Evolutionary conservation across 2,888 invertebrate species (phyloP).

Genomic region (Agrotis puta): DNA sequence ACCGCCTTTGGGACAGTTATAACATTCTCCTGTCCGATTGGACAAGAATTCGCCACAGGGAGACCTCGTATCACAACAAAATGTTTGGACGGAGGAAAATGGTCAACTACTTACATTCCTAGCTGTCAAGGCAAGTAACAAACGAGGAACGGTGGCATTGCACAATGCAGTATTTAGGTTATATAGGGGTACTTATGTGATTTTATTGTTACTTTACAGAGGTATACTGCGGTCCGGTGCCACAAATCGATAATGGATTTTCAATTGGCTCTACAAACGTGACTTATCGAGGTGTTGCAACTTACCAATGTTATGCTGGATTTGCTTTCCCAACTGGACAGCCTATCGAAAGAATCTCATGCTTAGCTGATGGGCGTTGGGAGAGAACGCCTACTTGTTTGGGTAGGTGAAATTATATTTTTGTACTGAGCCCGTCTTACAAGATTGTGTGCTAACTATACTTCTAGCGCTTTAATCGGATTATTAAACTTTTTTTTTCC

Average conservation of each 20-base stretch:
- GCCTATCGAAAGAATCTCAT: constrained; percentile 97
- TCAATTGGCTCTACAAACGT: constrained; percentile 99
- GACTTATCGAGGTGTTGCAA: constrained; percentile 97
- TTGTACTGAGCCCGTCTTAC: not conserved
- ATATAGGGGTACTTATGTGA: constrained; percentile 41
- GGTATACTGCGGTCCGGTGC: constrained; percentile 99
- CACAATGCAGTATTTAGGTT: constrained; percentile 37
- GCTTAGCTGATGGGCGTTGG: constrained; percentile 97
- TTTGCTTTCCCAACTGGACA: constrained; percentile 97
- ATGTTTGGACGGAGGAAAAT: constrained; percentile 97
- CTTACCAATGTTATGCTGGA: constrained; percentile 99
- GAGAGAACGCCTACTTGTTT: constrained; percentile 97
- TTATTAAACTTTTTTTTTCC: constrained; percentile 1
- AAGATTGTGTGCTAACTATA: not conserved
- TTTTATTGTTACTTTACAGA: constrained; percentile 85
- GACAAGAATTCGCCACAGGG: constrained; percentile 98
- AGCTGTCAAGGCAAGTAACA: constrained; percentile 95
- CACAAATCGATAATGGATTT: constrained; percentile 99
- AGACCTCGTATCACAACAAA: constrained; percentile 95
- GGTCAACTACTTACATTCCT: constrained; percentile 97
- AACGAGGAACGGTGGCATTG: constrained; percentile 40
- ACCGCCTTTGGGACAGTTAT: constrained; percentile 97
- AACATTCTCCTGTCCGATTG: constrained; percentile 97
- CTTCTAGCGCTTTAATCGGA: not conserved
- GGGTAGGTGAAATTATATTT: constrained; percentile 85